Conservation (phyloP, 2,888 invertebrate genomes). For the Smittia aterrima region DNA sequence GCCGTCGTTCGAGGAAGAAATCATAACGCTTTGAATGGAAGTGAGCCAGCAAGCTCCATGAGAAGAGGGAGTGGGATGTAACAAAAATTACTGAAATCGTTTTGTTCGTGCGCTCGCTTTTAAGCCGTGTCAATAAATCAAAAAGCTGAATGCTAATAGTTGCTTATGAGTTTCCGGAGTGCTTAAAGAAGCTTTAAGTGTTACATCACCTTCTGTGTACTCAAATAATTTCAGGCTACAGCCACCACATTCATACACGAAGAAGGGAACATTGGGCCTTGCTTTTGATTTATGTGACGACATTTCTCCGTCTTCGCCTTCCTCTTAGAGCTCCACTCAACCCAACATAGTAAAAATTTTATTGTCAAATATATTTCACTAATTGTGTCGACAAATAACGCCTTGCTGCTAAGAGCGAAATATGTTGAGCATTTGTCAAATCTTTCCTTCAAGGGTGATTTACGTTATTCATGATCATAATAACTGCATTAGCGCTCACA, state of each 20-base stretch:
- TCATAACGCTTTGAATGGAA: neutral
- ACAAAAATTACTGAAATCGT: neutral
- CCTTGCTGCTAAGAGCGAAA: neutral
- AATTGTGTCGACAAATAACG: constrained; percentile 15
- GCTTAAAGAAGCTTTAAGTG: neutral
- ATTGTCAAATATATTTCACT: constrained; percentile 23
- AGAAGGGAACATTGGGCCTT: neutral
- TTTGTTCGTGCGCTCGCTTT: neutral
- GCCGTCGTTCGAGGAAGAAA: neutral
- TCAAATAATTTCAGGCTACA: neutral
- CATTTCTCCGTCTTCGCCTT: neutral
- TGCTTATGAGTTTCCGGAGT: neutral
- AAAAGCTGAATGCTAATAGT: constrained; percentile 16
- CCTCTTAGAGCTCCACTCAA: neutral
- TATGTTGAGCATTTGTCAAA: constrained; percentile 1
- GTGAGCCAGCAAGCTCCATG: neutral
- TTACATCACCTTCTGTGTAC: constrained; percentile 1
- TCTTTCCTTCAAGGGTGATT: constrained; percentile 5
- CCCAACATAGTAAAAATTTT: neutral
- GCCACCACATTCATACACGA: neutral
- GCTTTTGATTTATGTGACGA: constrained; percentile 2
- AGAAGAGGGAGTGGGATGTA: neutral
- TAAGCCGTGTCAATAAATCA: constrained; percentile 19
- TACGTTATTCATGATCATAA: constrained; percentile 10
- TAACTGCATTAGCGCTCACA: constrained; percentile 7